phyloP scores from a whole-genome alignment of 2,113 vertebrate species.

The Eubucco bourcierii region DNA sequence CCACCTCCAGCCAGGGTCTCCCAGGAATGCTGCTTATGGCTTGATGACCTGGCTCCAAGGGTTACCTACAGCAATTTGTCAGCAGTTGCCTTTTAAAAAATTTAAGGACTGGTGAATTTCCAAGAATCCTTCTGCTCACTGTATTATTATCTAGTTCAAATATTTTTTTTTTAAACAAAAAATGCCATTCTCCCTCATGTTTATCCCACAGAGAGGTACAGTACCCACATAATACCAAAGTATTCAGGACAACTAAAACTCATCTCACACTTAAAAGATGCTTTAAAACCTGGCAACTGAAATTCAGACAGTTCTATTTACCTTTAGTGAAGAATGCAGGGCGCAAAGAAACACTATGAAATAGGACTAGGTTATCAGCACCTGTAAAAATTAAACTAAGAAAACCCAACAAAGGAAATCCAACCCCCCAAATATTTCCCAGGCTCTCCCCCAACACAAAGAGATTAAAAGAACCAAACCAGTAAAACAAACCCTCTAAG shows the following conservation, averaged over 20 bases:
- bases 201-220: not conserved
- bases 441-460: not conserved
- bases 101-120: not conserved
- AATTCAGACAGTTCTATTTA: not conserved
- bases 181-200: accelerated
- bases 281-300: not conserved
- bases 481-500: not conserved
- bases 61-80: slow-evolving; percentile 21
- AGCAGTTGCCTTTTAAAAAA: not conserved
- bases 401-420: not conserved
- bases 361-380: not conserved
- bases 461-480: not conserved
- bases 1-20: not conserved
- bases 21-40: not conserved
- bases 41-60: not conserved
- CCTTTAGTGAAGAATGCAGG: not conserved
- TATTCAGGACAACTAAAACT: not conserved
- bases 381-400: not conserved
- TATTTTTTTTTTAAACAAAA: not conserved
- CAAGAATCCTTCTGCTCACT: not conserved
- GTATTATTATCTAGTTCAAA: not conserved
- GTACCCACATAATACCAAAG: not conserved
- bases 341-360: not conserved
- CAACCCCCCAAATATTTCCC: not conserved
- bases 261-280: not conserved